Evolutionary conservation across 2,888 invertebrate species (phyloP), one percentile per base, ranked within the genome.

Genomic region (Iselma pallidipennis): DNA sequence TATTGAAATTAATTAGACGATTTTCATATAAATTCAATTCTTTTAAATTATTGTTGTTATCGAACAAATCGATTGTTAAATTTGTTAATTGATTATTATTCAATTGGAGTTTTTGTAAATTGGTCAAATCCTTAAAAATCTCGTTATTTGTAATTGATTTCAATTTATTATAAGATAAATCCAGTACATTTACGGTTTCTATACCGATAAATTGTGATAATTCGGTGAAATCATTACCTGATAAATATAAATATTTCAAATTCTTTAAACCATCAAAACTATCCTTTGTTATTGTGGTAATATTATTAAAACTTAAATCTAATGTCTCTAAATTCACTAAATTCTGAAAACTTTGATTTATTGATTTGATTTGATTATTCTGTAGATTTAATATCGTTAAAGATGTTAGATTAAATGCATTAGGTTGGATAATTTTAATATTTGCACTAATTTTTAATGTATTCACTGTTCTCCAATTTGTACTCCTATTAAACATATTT

Each of bases 231-330:
- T 16, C 5, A 45, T 58, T 58, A 31, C 53, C 16, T 26, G 42
- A 49, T n/a, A 51, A 16, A 25, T 16, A 16, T 2, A 57, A 12
- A 7, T 49, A 9, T 9, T 23, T 21, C 12, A 59, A 45, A n/a
- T 29, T 23, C n/a, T 14, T 28, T n/a, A 59, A 49, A 49, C 16
- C 19, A 14, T 2, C 7, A 49, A 59, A 59, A 48, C 23, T 33
- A 6, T 49, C 16, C 7, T 45, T 33, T 9, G 28, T 23, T n/a
- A 59, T 7, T 10, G 10, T 12, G 0, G n/a, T 19, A 14, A 59
- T 54, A 14, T 48, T 54, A 49, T 59, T 59, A 16, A 19, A 49
- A 49, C 59, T 59, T 14, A 59, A 31, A 54, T 59, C 53, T 14
- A 59, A 31, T 1, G 9, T 26, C 10, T 53, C 19, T 25, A 59